A percentile compares a stretch with the other conserved stretches of the same genome.
Conservation (phyloP, 92 coral and sea anemone genomes). For the Porites rus region DNA sequence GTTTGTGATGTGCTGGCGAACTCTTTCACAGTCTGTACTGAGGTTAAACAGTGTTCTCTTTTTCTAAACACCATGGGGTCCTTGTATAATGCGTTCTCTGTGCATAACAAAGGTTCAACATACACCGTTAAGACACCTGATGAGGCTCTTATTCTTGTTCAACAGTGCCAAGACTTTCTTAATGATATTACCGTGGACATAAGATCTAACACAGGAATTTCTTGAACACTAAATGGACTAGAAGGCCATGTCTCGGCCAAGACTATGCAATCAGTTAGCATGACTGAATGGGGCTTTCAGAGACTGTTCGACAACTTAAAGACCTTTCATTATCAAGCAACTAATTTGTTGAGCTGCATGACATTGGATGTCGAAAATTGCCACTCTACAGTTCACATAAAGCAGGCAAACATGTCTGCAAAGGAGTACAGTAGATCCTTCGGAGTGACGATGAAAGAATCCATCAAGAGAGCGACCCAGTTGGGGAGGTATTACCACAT, state of each 20-base stretch:
- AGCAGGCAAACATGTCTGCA: conserved; percentile 75
- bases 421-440: conserved; percentile 64
- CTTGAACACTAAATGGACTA: conserved; percentile 62
- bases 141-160: conserved; percentile 58
- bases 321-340: conserved; percentile 42
- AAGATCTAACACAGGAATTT: conserved; percentile 49
- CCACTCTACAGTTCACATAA: conserved; percentile 66
- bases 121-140: conserved; percentile 65
- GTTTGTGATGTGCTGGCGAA: conserved; percentile 63
- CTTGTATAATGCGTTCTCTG: conserved; percentile 65
- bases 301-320: conserved; percentile 45
- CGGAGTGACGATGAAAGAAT: conserved; percentile 61
- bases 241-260: conserved; percentile 73
- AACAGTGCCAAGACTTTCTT: conserved; percentile 64
- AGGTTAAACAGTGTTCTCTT: conserved; percentile 35
- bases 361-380: conserved; percentile 76
- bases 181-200: conserved; percentile 57
- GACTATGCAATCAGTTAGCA: conserved; percentile 63
- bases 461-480: conserved; percentile 52
- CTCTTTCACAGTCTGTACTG: conserved; percentile 63
- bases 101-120: conserved; percentile 59
- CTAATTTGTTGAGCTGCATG: conserved; percentile 70
- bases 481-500: conserved; percentile 69
- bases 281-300: conserved; percentile 68
- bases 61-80: conserved; percentile 66